Evolutionary conservation across 2,888 invertebrate genomes (phyloP).

Genomic region (Caenorhabditis becei): DNA sequence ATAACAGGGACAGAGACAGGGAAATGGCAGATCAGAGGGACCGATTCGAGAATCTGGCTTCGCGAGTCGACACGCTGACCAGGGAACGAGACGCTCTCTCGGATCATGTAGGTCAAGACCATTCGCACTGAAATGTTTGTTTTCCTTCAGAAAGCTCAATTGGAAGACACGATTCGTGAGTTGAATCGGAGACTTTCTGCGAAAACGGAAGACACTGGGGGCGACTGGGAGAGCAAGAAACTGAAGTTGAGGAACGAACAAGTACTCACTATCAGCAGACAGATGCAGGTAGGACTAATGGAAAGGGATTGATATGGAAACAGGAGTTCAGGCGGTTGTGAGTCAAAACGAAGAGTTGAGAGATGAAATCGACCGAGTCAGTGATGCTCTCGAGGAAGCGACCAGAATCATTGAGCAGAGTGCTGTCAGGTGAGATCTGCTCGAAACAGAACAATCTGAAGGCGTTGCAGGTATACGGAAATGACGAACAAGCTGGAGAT

Average conservation of each 20-base stretch:
- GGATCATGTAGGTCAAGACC: conserved; percentile 69
- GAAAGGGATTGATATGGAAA: not conserved
- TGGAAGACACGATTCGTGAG: conserved; percentile 80
- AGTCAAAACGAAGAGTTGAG: conserved; percentile 78
- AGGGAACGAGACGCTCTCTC: conserved; percentile 73
- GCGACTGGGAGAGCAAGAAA: conserved; percentile 79
- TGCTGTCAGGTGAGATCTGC: conserved; percentile 63
- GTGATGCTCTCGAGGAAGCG: conserved; percentile 75
- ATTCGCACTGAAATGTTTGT: not conserved
- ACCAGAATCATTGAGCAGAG: conserved; percentile 77
- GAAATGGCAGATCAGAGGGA: conserved; percentile 79
- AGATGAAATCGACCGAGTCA: conserved; percentile 72
- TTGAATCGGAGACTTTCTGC: conserved; percentile 74
- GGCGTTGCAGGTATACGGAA: conserved; percentile 42
- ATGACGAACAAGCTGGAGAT: conserved; percentile 50
- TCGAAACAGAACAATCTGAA: not conserved
- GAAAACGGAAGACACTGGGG: conserved; percentile 72
- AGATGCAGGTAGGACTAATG: conserved; percentile 72
- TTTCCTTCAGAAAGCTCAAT: conserved; percentile 73
- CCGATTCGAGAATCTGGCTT: conserved; percentile 73
- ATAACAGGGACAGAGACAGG: conserved; percentile 76
- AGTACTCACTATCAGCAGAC: conserved; percentile 76
- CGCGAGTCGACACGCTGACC: conserved; percentile 70
- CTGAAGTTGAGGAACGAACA: conserved; percentile 78
- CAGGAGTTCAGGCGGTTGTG: conserved; percentile 66